Evolutionary conservation across 2,113 vertebrate species (phyloP), one percentile per base, ranked within the genome.

Genomic region (Colius striatus): DNA sequence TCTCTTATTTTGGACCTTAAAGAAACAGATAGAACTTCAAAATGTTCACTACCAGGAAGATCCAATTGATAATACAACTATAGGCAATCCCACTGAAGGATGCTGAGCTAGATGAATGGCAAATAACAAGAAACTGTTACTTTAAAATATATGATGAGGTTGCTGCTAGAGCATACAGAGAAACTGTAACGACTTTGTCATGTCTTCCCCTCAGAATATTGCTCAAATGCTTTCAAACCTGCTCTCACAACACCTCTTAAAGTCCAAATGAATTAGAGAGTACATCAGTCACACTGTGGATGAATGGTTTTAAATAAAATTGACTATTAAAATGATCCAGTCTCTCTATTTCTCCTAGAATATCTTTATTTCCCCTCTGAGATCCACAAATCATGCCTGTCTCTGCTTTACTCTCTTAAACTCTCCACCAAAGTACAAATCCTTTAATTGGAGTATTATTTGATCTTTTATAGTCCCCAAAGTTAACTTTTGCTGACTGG

Each of bases 281-380:
- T 51, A 67, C 10, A 88, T 84, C 54, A 83, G 32, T 84, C 61
- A 67, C 53, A 55, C 21, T 54, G 55, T 22, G 38, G 51, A 45
- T 57, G 63, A 92, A 71, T 11, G 0, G 2, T 55, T 96, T 93
- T 71, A 93, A 89, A 93, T 71, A 93, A 80, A 92, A 92, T 63
- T 4, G 4, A 57, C 68, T 83, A 63, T 74, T 95, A 74, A 77
- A 93, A 89, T 67, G 26, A 89, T 67, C 80, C 65, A 53, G 41
- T 93, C 45, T 26, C 32, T 88, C 61, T 89, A 7, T 86, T 80
- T 88, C 67, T 90, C 26, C 55, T 55, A 55, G 57, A 81, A 74
- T 74, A 80, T 41, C 65, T 90, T 93, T 93, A 90, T 81, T 95
- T 89, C 32, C 30, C 72, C 61, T 92, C 63, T 50, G 90, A 94